These are phyloP conservation scores for Chloropsis cyanopogon DNA, from an alignment of 2,113 vertebrate species.

Conservation along the genomic window DNA sequence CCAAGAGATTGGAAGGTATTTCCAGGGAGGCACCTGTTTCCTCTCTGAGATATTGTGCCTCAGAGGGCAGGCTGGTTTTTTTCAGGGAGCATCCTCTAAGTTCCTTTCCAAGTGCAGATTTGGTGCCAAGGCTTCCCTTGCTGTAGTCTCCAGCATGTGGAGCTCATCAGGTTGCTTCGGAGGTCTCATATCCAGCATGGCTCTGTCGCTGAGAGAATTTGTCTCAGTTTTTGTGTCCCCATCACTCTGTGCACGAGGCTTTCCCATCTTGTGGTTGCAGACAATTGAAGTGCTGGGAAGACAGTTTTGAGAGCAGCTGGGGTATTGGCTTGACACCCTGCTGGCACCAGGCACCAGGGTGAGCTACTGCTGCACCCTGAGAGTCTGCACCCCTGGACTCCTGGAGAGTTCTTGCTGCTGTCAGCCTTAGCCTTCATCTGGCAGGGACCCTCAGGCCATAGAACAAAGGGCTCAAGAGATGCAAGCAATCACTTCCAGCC, in stretches of 20 bases:
- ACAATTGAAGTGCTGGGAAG: not conserved
- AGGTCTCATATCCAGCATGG: not conserved
- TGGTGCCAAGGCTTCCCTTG: not conserved
- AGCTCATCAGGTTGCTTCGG: not conserved
- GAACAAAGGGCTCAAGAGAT: not conserved
- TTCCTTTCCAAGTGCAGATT: not conserved
- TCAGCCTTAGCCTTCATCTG: not conserved
- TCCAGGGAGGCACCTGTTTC: not conserved
- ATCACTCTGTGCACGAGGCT: not conserved
- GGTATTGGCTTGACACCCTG: not conserved
- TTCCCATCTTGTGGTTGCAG: not conserved
- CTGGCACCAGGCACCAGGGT: not conserved
- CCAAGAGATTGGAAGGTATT: not conserved
- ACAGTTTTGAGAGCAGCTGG: accelerated
- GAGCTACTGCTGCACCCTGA: not conserved
- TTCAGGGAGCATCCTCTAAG: not conserved
- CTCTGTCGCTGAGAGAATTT: not conserved
- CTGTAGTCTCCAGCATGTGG: not conserved
- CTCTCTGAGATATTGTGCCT: not conserved
- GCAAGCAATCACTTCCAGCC: not conserved
- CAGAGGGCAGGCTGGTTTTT: not conserved
- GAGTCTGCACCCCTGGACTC: not conserved
- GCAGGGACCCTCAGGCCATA: not conserved
- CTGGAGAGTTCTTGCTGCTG: not conserved
- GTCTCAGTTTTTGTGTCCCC: accelerated